A percentile compares a stretch with the other conserved stretches of the same genome.
Conservation (phyloP, 2,797 vertebrate genomes). For the Ctenopoma kingsleyae region DNA sequence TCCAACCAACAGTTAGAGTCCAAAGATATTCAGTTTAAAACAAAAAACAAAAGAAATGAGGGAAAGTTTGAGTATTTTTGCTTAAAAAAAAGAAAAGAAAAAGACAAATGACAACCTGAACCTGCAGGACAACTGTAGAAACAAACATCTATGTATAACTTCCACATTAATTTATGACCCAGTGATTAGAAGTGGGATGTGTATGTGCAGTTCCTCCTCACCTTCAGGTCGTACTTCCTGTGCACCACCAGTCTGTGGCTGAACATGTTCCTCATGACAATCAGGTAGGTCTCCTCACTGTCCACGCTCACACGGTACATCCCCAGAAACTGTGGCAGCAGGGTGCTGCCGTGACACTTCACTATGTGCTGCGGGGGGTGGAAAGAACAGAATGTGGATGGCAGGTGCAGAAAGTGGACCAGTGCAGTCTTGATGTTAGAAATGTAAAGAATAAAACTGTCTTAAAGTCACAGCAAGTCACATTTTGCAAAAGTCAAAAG, state of each 20-base stretch:
- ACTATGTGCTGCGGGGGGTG: conserved; percentile 89
- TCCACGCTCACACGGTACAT: conserved; percentile 96
- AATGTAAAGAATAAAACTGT: not conserved
- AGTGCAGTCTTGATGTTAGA: not conserved
- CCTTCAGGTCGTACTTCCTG: conserved; percentile 96
- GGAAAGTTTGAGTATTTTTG: not conserved
- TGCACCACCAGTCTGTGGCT: conserved; percentile 94
- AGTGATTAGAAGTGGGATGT: not conserved
- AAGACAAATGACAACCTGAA: too few relatives aligned
- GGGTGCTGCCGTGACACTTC: conserved; percentile 93
- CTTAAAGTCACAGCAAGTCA: not conserved
- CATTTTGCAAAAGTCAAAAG: not conserved
- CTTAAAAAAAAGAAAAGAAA: too few relatives aligned
- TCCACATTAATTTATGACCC: conserved; percentile 8
- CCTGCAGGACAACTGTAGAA: not conserved
- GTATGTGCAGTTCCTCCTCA: conserved; percentile 62
- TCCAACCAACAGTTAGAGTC: not conserved
- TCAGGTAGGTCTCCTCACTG: conserved; percentile 93
- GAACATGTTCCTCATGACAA: conserved; percentile 97
- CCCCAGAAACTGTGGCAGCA: conserved; percentile 94
- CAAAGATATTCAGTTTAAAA: not conserved
- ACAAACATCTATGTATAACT: not conserved
- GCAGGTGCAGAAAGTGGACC: not conserved
- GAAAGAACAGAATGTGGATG: conserved; percentile 14
- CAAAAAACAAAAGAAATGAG: not conserved